Conservation (phyloP, 53 echinoderm and acorn worm genomes). For the Henricia sp. region DNA sequence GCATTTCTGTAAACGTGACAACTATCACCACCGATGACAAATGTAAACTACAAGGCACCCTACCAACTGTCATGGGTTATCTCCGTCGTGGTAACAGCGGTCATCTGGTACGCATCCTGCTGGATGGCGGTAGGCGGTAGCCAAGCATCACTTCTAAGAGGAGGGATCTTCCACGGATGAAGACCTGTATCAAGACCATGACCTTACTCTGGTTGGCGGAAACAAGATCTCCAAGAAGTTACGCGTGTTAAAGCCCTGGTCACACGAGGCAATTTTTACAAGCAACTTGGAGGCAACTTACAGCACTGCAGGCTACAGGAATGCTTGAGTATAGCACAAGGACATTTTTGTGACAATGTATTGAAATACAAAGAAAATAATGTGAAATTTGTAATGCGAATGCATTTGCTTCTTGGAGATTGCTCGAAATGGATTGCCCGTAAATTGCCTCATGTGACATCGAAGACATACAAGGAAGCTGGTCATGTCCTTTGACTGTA, state of each 20-base stretch:
- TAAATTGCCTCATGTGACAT: too few species aligned
- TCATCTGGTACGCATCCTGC: constrained; percentile 62
- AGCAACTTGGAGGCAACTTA: too few species aligned
- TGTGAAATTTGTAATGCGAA: too few species aligned
- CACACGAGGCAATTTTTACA: too few species aligned
- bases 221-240: constrained; percentile 58
- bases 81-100: constrained; percentile 60
- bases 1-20: constrained; percentile 8
- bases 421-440: too few species aligned
- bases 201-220: constrained; percentile 70
- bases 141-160: constrained; percentile 70
- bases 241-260: constrained; percentile 54
- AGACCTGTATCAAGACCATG: constrained; percentile 66
- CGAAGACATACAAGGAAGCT: constrained; percentile 49
- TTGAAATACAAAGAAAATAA: too few species aligned
- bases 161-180: constrained; percentile 61
- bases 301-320: too few species aligned
- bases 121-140: constrained; percentile 77
- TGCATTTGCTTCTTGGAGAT: too few species aligned
- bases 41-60: constrained; percentile 36
- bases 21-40: neutral
- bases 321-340: too few species aligned
- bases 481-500: constrained; percentile 65
- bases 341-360: too few species aligned
- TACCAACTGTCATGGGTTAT: constrained; percentile 77